These are phyloP conservation scores for Zootoca vivipara DNA, from an alignment of 2,113 vertebrate genomes.

Conservation along the genomic window DNA sequence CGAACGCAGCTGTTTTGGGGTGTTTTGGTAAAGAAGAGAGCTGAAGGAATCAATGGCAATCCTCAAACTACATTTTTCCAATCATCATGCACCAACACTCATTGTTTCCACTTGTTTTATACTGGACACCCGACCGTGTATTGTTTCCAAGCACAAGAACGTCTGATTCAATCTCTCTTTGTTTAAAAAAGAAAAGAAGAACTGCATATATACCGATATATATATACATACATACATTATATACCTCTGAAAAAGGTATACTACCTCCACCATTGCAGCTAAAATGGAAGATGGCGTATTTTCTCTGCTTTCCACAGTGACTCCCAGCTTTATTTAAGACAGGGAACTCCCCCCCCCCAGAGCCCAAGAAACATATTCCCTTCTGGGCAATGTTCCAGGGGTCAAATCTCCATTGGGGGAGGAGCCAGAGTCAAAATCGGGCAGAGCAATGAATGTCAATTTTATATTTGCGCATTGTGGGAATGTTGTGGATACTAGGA, in stretches of 20 bases:
- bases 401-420: no score
- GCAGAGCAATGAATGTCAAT: no score
- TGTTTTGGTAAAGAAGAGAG: neutral
- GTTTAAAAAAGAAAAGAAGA: neutral
- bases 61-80: slow-evolving; percentile 63
- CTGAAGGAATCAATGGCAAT: slow-evolving; percentile 30
- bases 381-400: no score
- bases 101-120: neutral
- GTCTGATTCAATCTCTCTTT: slow-evolving; percentile 33
- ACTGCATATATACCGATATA: no score
- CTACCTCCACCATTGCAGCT: slow-evolving; percentile 77
- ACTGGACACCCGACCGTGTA: slow-evolving; percentile 45
- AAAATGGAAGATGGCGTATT: slow-evolving; percentile 32
- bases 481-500: no score
- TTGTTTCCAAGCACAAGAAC: slow-evolving; percentile 66
- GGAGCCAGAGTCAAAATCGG: no score
- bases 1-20: neutral
- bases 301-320: neutral
- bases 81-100: neutral
- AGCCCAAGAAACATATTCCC: no score
- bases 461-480: no score
- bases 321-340: neutral
- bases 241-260: slow-evolving; percentile 69
- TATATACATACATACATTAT: slow-evolving; percentile 32
- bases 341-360: no score